Conservation (phyloP, 2,888 invertebrate species). For the Papilio elwesi region DNA sequence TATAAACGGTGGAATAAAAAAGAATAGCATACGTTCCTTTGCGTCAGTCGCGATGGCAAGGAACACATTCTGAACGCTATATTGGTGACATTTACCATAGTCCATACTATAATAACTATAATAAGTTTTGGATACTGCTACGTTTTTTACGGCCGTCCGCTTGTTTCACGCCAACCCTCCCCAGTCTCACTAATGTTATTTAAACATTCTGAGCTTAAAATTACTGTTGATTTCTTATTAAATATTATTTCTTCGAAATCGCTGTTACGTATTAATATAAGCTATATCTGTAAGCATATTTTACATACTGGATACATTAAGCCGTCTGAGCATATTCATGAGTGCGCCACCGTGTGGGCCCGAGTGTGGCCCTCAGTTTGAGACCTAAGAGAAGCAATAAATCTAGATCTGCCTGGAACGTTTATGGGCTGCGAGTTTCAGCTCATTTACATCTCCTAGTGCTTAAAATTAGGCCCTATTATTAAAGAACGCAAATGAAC, state of each 20-base stretch:
- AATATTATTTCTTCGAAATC: constrained; percentile 9
- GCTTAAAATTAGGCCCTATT: constrained; percentile 24
- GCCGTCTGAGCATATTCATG: constrained; percentile 44
- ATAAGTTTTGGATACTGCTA: too few species aligned
- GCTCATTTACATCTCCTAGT: constrained; percentile 31
- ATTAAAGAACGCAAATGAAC: too few species aligned
- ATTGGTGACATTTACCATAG: too few species aligned
- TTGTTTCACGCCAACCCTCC: too few species aligned
- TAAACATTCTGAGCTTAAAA: too few species aligned
- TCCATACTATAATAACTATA: too few species aligned
- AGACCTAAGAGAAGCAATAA: constrained; percentile 39
- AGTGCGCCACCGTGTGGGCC: constrained; percentile 35
- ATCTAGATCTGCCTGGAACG: constrained; percentile 36
- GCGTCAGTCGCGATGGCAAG: too few species aligned
- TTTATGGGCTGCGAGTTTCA: constrained; percentile 27
- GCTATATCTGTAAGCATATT: constrained; percentile 23
- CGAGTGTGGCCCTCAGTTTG: constrained; percentile 33
- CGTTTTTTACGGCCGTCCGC: too few species aligned
- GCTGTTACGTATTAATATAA: constrained; percentile 25
- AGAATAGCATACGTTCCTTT: background rate
- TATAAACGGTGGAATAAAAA: background rate
- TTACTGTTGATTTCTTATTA: too few species aligned
- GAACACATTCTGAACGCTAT: too few species aligned
- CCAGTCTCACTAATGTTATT: too few species aligned
- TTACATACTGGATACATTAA: constrained; percentile 47